Evolutionary conservation across 1,140 invertebrate genomes (phyloP), one percentile per base, ranked within the genome.

Genomic region (Drosophila willistoni): DNA sequence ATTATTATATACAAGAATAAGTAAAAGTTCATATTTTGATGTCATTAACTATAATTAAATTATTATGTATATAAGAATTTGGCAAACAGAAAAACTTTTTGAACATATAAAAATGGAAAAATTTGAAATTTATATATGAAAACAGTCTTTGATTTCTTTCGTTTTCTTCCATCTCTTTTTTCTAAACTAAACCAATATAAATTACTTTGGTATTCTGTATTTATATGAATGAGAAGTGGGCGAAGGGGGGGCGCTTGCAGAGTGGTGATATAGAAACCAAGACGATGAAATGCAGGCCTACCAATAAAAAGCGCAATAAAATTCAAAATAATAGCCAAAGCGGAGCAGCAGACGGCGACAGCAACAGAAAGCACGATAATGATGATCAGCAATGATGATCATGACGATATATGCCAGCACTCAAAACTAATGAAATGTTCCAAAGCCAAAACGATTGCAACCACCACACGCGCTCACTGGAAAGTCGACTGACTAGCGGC

Each of bases 361-460:
- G 10, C 17, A 9, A 19, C 4, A 22, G 36, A 39, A 9, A 22
- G n/a, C 44, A 51, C 9, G 44, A 19, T 22, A 51, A 55, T 33
- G 55, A 44, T 25, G 57, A 67, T 42, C 60, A 39, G 36, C 36
- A 7, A 68, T 57, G 34, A 41, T 39, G 42, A 63, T 68, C 65
- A 64, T 54, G 70, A 83, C 84, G 77, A 86, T 89, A 86, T 86
- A 86, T 89, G 83, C 83, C 80, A 87, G 83, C 84, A 87, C 83
- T 87, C 83, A 87, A 87, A 87, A 89, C 84, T 87, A 87, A 87
- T 87, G 84, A 87, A 87, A 87, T 87, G 83, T 87, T 87, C 80
- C 84, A 84, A 84, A 84, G 73, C 83, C 83, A 76, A 83, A 89
- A 86, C 83, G 83, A 80, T 89, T 81, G 79, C 82, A 79, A 83